These are phyloP conservation scores for Trichomalopsis sarcophagae DNA, from an alignment of 1,140 invertebrate species.

Conservation along the genomic window DNA sequence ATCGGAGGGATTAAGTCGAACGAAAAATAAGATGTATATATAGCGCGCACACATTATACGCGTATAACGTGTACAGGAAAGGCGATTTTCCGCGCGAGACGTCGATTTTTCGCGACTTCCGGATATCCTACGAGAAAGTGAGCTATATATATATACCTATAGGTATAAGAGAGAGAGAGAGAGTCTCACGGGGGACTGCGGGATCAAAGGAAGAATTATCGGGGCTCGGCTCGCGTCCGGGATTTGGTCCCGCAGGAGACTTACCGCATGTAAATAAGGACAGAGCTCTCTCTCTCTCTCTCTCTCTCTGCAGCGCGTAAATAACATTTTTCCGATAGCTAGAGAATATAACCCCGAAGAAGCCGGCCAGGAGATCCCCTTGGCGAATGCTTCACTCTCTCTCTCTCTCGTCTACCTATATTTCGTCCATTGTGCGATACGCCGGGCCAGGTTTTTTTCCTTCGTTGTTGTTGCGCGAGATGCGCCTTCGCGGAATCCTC, in stretches of 20 bases:
- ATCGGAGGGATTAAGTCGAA: neutral
- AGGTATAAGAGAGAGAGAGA: conserved; percentile 40
- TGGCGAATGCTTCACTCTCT: conserved; percentile 3
- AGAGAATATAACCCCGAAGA: conserved; percentile 16
- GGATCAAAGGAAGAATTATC: conserved; percentile 77
- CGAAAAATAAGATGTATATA: conserved; percentile 5
- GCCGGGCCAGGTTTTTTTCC: conserved; percentile 48
- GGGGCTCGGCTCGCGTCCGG: conserved; percentile 71
- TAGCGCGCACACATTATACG: too few relatives aligned
- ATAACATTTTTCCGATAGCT: conserved; percentile 74
- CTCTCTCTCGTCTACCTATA: conserved; percentile 23
- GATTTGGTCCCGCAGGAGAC: conserved; percentile 75
- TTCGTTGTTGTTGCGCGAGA: neutral
- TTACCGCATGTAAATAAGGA: conserved; percentile 76
- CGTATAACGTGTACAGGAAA: neutral
- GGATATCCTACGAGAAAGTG: conserved; percentile 5
- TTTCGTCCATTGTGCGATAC: conserved; percentile 38
- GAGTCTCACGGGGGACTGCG: conserved; percentile 67
- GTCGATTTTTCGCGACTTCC: conserved; percentile 32
- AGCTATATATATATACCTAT: too few relatives aligned
- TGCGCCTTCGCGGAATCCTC: neutral
- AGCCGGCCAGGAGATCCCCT: conserved; percentile 30
- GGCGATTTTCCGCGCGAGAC: conserved; percentile 39
- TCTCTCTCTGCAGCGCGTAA: conserved; percentile 68
- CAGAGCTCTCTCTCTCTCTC: conserved; percentile 62